Conservation (phyloP, 2,113 vertebrate genomes). For the Malaclemys terrapin region DNA sequence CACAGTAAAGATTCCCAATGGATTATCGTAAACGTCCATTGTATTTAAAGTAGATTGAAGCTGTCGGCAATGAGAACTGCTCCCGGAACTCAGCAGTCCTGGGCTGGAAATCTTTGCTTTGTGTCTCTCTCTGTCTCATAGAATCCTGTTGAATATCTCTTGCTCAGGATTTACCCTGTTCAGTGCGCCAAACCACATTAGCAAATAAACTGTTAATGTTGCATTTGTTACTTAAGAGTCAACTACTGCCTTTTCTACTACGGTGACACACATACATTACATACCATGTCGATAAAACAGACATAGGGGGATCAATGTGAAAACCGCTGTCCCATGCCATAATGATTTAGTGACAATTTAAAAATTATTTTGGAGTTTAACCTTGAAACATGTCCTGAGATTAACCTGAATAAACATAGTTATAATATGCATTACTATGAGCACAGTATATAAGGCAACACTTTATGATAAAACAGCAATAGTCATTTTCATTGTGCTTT, state of each 20-base stretch:
- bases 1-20: constrained; percentile 87
- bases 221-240: constrained; percentile 74
- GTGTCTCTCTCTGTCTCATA: background rate
- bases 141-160: constrained; percentile 47
- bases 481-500: background rate
- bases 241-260: constrained; percentile 76
- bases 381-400: constrained; percentile 69
- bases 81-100: constrained; percentile 36
- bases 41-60: constrained; percentile 48
- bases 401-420: constrained; percentile 37
- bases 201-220: constrained; percentile 44
- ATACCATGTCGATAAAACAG: constrained; percentile 83
- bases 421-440: background rate
- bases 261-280: constrained; percentile 81
- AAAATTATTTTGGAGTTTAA: constrained; percentile 36
- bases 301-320: constrained; percentile 86
- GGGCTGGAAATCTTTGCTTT: constrained; percentile 10
- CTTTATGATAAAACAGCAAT: background rate
- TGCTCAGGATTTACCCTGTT: constrained; percentile 68
- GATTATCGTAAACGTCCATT: constrained; percentile 82
- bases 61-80: constrained; percentile 22
- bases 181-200: constrained; percentile 54
- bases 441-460: background rate
- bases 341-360: constrained; percentile 70
- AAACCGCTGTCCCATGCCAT: constrained; percentile 76